These are phyloP conservation scores for Atopsyche davidsoni DNA, from an alignment of 1,140 invertebrate genomes.

Conservation along the genomic window DNA sequence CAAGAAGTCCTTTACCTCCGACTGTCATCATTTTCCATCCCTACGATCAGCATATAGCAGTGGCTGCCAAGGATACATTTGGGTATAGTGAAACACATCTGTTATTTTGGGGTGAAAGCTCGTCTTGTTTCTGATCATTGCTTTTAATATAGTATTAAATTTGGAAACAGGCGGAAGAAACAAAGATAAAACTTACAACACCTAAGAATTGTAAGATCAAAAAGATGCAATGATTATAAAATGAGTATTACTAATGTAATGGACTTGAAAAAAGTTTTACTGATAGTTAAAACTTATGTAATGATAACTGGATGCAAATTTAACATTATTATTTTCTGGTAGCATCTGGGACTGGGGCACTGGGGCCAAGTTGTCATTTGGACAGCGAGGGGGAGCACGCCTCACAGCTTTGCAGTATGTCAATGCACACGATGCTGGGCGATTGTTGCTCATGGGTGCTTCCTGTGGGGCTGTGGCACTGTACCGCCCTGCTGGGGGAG, in stretches of 20 bases:
- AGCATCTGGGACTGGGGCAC: conserved; percentile 70
- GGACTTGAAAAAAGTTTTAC: no score
- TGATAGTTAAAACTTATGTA: no score
- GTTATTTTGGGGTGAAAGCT: not conserved
- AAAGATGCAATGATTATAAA: no score
- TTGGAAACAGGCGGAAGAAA: no score
- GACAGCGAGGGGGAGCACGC: conserved; percentile 48
- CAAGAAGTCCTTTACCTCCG: conserved; percentile 70
- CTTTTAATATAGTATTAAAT: no score
- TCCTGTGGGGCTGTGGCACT: conserved; percentile 71
- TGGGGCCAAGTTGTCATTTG: conserved; percentile 55
- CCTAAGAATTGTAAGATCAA: no score
- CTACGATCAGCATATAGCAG: conserved; percentile 80
- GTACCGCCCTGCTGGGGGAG: conserved; percentile 40
- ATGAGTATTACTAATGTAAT: no score
- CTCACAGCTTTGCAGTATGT: conserved; percentile 81
- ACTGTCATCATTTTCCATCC: conserved; percentile 80
- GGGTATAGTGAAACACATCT: conserved; percentile 49
- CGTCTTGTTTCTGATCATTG: no score
- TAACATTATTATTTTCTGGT: conserved; percentile 18
- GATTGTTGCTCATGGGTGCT: conserved; percentile 64
- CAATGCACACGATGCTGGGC: conserved; percentile 71
- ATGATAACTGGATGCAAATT: not conserved
- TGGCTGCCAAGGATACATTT: conserved; percentile 79
- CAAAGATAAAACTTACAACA: no score